Conservation (phyloP, 2,888 invertebrate species). For the Lepidocyrtoides sp. region DNA sequence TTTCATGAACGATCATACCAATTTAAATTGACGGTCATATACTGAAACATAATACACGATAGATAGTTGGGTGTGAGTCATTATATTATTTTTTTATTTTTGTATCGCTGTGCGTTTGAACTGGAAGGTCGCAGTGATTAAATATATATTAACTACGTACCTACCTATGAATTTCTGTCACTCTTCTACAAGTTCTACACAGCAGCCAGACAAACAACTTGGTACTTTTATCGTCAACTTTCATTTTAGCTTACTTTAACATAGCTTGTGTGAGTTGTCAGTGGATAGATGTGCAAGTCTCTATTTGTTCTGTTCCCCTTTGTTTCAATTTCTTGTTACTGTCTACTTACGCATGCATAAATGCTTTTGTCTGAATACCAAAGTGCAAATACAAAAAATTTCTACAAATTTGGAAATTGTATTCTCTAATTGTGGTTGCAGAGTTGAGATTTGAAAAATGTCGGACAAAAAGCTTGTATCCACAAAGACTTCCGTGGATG, state of each 20-base stretch:
- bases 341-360: not conserved
- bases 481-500: conserved; percentile 79
- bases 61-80: not conserved
- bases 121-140: conserved; percentile 21
- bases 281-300: too few species aligned
- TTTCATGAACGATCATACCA: not conserved
- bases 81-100: not conserved
- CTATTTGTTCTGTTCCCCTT: too few species aligned
- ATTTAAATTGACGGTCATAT: not conserved
- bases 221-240: too few species aligned
- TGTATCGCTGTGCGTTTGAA: not conserved
- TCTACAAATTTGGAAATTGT: not conserved
- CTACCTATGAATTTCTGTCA: not conserved
- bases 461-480: conserved; percentile 79
- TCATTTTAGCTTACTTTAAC: too few species aligned
- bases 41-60: not conserved
- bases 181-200: too few species aligned
- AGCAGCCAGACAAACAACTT: too few species aligned
- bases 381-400: not conserved
- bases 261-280: too few species aligned
- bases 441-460: too few species aligned
- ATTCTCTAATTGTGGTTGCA: not conserved
- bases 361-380: not conserved
- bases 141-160: not conserved
- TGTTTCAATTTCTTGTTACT: not conserved